phyloP scores from a whole-genome alignment of 2,113 vertebrate species.

The Edolisoma coerulescens region DNA sequence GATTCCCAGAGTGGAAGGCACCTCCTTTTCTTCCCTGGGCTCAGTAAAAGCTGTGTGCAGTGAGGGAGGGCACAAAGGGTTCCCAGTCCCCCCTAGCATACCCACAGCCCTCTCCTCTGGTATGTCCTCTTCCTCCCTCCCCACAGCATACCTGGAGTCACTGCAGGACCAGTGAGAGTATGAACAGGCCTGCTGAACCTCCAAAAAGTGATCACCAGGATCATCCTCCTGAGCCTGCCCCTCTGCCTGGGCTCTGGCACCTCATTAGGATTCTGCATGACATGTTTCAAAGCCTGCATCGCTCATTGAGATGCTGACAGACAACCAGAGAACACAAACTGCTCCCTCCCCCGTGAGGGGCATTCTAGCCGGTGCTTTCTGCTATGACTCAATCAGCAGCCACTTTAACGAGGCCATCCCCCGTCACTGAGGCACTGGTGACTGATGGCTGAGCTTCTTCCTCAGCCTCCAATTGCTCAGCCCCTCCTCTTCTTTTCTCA shows the following conservation, averaged over 20 bases:
- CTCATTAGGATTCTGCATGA: constrained; percentile 28
- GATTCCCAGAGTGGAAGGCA: neutral
- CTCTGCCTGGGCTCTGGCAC: neutral
- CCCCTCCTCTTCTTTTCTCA: neutral
- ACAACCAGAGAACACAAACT: neutral
- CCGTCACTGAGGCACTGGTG: neutral
- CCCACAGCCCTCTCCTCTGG: neutral
- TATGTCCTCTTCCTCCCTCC: neutral
- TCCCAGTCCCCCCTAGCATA: neutral
- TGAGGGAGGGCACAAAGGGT: neutral
- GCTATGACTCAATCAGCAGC: neutral
- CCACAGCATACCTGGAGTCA: neutral
- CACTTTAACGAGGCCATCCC: neutral
- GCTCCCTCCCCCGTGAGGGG: neutral
- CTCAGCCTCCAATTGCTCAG: neutral
- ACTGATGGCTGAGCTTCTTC: neutral
- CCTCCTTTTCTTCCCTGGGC: neutral
- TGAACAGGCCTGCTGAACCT: neutral
- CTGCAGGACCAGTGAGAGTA: neutral
- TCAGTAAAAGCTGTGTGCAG: neutral
- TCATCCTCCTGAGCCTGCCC: neutral
- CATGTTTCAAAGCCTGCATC: neutral
- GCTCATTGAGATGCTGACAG: constrained; percentile 39
- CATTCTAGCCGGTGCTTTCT: neutral
- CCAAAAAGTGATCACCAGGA: neutral